A percentile compares a stretch with the other conserved stretches of the same genome.
These are phyloP conservation scores for Pteromalus puparum DNA, from an alignment of 1,140 invertebrate species.

Conservation along the genomic window DNA sequence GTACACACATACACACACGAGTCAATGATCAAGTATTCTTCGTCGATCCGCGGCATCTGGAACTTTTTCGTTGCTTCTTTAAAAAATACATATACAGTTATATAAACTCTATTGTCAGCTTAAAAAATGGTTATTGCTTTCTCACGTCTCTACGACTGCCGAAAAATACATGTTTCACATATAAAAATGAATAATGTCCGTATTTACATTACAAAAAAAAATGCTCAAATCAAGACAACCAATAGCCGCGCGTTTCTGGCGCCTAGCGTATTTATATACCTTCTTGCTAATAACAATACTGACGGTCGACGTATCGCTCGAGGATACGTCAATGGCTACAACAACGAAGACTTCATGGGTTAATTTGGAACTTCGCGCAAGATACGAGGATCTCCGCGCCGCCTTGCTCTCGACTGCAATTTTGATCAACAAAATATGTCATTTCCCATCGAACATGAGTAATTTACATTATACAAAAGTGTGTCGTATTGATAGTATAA, in stretches of 20 bases:
- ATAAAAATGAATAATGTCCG: not conserved
- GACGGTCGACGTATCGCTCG: not conserved
- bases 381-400: not conserved
- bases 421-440: conserved; percentile 12
- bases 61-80: not conserved
- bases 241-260: not conserved
- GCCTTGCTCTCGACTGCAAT: not conserved
- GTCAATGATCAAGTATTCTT: not conserved
- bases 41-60: not conserved
- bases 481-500: not conserved
- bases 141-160: not conserved
- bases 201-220: conserved; percentile 16
- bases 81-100: not conserved
- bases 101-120: not conserved
- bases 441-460: not conserved
- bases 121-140: conserved; percentile 18
- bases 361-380: not conserved
- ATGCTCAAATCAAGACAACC: conserved; percentile 8
- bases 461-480: not conserved
- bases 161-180: not conserved
- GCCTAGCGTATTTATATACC: not conserved
- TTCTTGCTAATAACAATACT: conserved; percentile 33
- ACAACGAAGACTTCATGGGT: not conserved
- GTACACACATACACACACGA: not conserved
- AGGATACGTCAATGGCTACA: conserved; percentile 3